Evolutionary conservation across 2,888 invertebrate genomes (phyloP).

Genomic region (Pseudococcus longispinus): DNA sequence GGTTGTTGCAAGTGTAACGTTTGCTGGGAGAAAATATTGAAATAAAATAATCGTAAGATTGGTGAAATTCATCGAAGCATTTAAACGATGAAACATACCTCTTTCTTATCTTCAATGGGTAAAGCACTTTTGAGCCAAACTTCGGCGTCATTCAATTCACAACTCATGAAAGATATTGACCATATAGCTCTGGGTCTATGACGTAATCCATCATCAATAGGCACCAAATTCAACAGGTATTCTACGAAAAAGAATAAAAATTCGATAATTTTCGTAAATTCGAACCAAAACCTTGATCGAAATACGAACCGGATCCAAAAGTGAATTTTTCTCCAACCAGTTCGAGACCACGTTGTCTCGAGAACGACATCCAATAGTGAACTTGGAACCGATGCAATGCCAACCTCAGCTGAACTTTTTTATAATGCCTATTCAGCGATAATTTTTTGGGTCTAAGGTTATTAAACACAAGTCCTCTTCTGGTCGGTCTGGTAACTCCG

Average conservation of each 20-base stretch:
- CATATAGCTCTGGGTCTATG: conserved; percentile 87
- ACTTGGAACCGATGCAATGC: conserved; percentile 81
- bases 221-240: conserved; percentile 66
- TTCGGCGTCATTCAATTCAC: conserved; percentile 89
- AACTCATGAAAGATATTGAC: conserved; percentile 92
- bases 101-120: conserved; percentile 67
- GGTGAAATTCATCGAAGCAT: neutral
- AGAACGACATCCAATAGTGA: conserved; percentile 97
- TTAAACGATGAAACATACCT: conserved; percentile 59
- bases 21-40: conserved; percentile 51
- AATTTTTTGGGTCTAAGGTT: conserved; percentile 85
- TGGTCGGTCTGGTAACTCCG: conserved; percentile 88
- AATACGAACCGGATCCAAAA: conserved; percentile 71
- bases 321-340: conserved; percentile 81
- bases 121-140: conserved; percentile 88
- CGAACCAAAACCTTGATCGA: neutral
- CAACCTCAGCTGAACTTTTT: conserved; percentile 83
- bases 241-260: conserved; percentile 63
- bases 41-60: neutral
- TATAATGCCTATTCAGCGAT: conserved; percentile 91
- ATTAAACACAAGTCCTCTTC: conserved; percentile 86
- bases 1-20: conserved; percentile 67
- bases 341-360: conserved; percentile 90
- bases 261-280: neutral
- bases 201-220: conserved; percentile 78